Conservation (phyloP, 2,797 vertebrate species). For the Sebastes jordani region DNA sequence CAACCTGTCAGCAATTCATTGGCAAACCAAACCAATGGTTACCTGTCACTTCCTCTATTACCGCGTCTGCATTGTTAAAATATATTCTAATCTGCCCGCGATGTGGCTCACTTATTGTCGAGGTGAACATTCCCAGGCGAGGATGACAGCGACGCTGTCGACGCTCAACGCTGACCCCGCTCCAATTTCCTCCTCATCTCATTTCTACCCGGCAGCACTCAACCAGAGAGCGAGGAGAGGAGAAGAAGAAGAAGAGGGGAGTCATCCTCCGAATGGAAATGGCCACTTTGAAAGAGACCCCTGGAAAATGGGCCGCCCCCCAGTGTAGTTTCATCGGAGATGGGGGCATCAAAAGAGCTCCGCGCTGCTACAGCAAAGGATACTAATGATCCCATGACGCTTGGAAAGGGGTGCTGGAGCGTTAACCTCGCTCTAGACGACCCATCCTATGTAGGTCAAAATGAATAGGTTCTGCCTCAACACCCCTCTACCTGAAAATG, state of each 20-base stretch:
- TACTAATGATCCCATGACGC: conserved; percentile 76
- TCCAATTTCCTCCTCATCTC: conserved; percentile 71
- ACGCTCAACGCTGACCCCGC: conserved; percentile 59
- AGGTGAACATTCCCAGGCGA: conserved; percentile 56
- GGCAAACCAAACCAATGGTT: conserved; percentile 49
- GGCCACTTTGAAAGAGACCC: conserved; percentile 62
- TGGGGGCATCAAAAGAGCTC: conserved; percentile 66
- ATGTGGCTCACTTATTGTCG: conserved; percentile 54
- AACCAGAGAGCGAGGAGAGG: conserved; percentile 27
- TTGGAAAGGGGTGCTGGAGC: conserved; percentile 59
- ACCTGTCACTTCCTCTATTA: conserved; percentile 57
- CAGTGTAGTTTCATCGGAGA: conserved; percentile 51
- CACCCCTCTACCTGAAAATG: conserved; percentile 71
- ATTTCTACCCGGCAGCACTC: conserved; percentile 58
- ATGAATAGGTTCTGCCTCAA: conserved; percentile 77
- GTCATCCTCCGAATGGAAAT: conserved; percentile 65
- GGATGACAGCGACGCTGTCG: conserved; percentile 40
- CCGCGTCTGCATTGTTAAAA: conserved; percentile 45
- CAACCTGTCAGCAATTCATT: conserved; percentile 53
- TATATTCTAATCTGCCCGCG: conserved; percentile 58
- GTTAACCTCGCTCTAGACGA: conserved; percentile 69
- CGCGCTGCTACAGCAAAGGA: conserved; percentile 47
- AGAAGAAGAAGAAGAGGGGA: conserved; percentile 7
- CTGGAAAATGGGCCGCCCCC: conserved; percentile 65
- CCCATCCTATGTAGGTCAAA: conserved; percentile 79